Evolutionary conservation across 2,113 vertebrate species (phyloP), one percentile per base, ranked within the genome.

Genomic region (Gorilla gorilla): DNA sequence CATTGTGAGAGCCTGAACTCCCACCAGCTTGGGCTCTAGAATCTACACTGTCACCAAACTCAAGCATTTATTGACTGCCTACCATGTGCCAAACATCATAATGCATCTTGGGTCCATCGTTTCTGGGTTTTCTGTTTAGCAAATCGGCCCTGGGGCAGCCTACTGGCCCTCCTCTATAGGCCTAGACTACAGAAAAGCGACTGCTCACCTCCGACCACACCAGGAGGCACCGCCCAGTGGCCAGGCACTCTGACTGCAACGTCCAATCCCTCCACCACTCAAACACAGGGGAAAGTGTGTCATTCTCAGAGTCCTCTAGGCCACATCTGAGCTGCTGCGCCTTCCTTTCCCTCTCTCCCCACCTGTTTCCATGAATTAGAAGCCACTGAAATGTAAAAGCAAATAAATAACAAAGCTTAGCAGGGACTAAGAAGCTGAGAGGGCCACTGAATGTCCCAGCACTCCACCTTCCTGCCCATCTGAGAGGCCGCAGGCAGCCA

Each of bases 151-250:
- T 2, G 10, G 12, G 38, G 40, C 10, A 17, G 13, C 78, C 43
- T 11, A 4, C 35, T 16, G 9, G 83, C 32, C 5, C 0, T 25
- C 17, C 23, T 18, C 3, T 9, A 38, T 8, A 13, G 18, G 87
- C 66, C 18, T 22, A 1, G 5, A 23, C 16, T 23, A 7, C 22
- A 6, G 38, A 23, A 48, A 55, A 70, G 35, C 8, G 2, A 8
- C 50, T 1, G 1, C n/a, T 7, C 5, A 2, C 17, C 11, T 18
- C 3, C 3, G 66, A 23, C 2, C 3, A 7, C 55, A 0, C 38
- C 0, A 6, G 52, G 25, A 75, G 57, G 32, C 91, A 94, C 97
- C 68, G 8, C 84, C 97, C 93, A 88, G 87, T 92, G 97, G 95
- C 22, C 78, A 35, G 1, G 0, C 38, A 0, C 35, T 90, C 23